phyloP scores from a whole-genome alignment of 23 tunicate species.

The Diplosoma virens region DNA sequence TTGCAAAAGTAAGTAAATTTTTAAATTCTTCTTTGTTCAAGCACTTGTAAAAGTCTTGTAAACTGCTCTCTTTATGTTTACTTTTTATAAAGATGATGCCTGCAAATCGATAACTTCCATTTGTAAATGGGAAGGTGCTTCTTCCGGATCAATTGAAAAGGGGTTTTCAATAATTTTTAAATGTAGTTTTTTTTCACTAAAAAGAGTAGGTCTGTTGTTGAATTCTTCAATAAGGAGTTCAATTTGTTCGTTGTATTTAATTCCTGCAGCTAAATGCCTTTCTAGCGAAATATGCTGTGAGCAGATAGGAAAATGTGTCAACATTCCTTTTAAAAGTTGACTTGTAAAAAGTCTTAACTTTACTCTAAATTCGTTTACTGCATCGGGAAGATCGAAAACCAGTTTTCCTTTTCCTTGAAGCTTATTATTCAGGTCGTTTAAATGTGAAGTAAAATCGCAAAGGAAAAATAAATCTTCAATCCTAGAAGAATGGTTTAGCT shows the following conservation, averaged over 20 bases:
- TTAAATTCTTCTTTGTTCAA: neutral
- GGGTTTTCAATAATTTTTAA: slow-evolving; percentile 48
- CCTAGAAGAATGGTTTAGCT: slow-evolving; percentile 27
- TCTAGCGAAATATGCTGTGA: neutral
- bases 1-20: slow-evolving; percentile 31
- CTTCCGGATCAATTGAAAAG: slow-evolving; percentile 41
- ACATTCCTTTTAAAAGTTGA: slow-evolving; percentile 23
- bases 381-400: slow-evolving; percentile 23
- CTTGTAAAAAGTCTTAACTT: slow-evolving; percentile 33
- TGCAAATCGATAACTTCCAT: slow-evolving; percentile 35
- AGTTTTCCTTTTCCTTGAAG: slow-evolving; percentile 36
- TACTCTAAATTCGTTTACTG: slow-evolving; percentile 31
- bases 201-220: slow-evolving; percentile 36
- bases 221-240: slow-evolving; percentile 30
- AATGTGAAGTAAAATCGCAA: slow-evolving; percentile 40
- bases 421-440: slow-evolving; percentile 35
- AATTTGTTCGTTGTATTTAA: slow-evolving; percentile 37
- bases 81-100: slow-evolving; percentile 23
- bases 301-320: slow-evolving; percentile 38
- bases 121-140: slow-evolving; percentile 41
- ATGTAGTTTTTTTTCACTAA: slow-evolving; percentile 36
- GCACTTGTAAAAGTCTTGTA: neutral
- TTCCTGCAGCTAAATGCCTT: slow-evolving; percentile 34
- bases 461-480: slow-evolving; percentile 39
- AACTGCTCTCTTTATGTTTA: neutral